Percentiles rank a stretch among this genome's conserved stretches.
phyloP scores from a whole-genome alignment of 2,888 invertebrate species.

The Cheilosia urbana region DNA sequence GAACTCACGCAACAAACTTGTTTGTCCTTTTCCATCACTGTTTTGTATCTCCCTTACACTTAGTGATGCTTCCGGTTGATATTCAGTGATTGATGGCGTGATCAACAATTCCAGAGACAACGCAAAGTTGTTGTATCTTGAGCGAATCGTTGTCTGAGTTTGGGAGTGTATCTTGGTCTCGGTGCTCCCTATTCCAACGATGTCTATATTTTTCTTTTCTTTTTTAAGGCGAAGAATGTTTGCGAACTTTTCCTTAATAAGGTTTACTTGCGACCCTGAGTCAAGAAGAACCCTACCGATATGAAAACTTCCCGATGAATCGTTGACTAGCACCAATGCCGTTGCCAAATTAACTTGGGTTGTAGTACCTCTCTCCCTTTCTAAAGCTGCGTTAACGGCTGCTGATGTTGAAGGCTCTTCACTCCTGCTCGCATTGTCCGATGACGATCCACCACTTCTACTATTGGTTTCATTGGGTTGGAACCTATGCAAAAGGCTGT shows the following conservation, averaged over 20 bases:
- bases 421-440: background rate
- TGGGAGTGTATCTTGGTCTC: background rate
- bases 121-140: background rate
- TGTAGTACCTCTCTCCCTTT: too few species aligned
- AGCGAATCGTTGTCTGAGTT: constrained; percentile 25
- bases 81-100: too few species aligned
- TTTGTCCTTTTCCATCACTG: background rate
- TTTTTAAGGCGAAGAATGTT: background rate
- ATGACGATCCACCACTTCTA: background rate
- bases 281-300: too few species aligned
- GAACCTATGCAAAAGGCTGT: constrained; percentile 23
- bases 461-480: background rate
- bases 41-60: constrained; percentile 38
- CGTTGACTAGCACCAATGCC: too few species aligned
- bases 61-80: too few species aligned
- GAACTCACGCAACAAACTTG: too few species aligned
- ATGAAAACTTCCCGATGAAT: too few species aligned
- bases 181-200: too few species aligned
- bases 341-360: too few species aligned
- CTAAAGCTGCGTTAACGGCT: background rate
- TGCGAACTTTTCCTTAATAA: constrained; percentile 3
- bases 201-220: background rate
- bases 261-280: too few species aligned
- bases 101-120: too few species aligned
- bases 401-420: background rate